phyloP scores from a whole-genome alignment of 2,113 vertebrate species.

The Chloroceryle aenea region DNA sequence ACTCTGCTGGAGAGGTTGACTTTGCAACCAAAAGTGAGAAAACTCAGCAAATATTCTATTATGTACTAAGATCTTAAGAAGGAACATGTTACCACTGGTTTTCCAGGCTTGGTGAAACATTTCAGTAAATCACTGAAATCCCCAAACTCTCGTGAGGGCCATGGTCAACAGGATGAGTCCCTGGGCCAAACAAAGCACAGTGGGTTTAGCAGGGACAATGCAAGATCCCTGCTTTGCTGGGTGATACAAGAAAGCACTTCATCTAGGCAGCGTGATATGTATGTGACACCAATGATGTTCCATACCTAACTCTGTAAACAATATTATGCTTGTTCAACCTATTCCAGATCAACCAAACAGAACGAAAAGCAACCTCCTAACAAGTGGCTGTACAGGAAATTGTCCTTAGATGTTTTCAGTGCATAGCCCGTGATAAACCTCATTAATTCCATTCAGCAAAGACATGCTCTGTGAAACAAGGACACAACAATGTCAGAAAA shows the following conservation, averaged over 20 bases:
- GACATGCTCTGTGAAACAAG: background rate
- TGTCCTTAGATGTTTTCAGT: background rate
- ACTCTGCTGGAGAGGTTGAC: background rate
- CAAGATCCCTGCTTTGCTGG: background rate
- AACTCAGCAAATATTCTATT: background rate
- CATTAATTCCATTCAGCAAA: background rate
- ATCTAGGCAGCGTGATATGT: fast-evolving
- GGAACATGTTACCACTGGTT: fast-evolving
- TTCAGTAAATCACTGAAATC: background rate
- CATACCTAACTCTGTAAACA: background rate
- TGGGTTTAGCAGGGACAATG: background rate
- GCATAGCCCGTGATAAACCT: background rate
- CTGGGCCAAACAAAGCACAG: background rate
- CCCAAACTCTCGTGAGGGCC: background rate
- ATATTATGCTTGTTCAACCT: background rate
- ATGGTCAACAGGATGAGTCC: fast-evolving
- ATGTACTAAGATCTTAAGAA: background rate
- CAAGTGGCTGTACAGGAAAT: background rate
- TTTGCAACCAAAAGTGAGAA: background rate
- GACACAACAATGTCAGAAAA: background rate
- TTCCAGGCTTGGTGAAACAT: background rate
- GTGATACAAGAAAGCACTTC: fast-evolving
- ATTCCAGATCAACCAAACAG: background rate
- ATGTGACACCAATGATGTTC: background rate
- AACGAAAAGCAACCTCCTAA: background rate